phyloP scores from a whole-genome alignment of 2,113 vertebrate genomes.

The Hydrolagus affinis region DNA sequence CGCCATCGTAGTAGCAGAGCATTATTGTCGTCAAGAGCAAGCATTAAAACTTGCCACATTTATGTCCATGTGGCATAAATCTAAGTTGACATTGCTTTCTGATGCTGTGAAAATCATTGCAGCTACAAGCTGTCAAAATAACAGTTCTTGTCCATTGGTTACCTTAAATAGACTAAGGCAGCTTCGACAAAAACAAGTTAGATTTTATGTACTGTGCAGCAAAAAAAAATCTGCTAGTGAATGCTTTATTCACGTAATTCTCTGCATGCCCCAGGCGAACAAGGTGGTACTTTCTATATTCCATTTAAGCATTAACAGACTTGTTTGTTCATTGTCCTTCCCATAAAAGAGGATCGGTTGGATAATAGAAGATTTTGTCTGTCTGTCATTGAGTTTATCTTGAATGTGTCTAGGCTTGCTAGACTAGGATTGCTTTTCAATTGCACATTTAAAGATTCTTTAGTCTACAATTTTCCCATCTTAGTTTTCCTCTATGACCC shows the following conservation, averaged over 20 bases:
- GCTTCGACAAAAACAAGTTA: not conserved
- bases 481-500: too few relatives aligned
- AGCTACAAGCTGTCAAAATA: not conserved
- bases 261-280: not conserved
- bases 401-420: not conserved
- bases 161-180: not conserved
- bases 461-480: too few relatives aligned
- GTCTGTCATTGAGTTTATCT: not conserved
- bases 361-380: not conserved
- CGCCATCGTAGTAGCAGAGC: not conserved
- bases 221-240: not conserved
- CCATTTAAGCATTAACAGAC: not conserved
- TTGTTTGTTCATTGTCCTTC: not conserved
- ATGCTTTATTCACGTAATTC: not conserved
- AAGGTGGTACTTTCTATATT: not conserved
- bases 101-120: not conserved
- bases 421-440: not conserved
- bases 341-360: not conserved
- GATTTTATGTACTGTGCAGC: not conserved
- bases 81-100: not conserved
- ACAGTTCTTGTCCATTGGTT: not conserved
- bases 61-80: not conserved
- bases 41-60: not conserved
- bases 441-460: too few relatives aligned
- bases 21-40: conserved; percentile 1